Conservation (phyloP, 2,888 invertebrate species). For the Chrysolina oricalcia region DNA sequence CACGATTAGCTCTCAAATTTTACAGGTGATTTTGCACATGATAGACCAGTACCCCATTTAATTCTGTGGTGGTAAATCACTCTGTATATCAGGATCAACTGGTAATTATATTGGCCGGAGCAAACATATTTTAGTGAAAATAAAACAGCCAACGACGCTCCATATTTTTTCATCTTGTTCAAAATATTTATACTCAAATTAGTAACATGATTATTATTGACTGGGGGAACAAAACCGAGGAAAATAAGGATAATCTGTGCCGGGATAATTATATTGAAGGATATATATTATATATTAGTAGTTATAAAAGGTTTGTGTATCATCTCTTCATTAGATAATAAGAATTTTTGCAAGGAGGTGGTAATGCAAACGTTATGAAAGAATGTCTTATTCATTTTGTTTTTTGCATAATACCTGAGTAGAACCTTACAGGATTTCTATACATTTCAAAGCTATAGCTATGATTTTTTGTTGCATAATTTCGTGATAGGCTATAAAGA, state of each 20-base stretch:
- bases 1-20: too few relatives aligned
- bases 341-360: conserved; percentile 32
- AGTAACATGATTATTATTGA: conserved; percentile 33
- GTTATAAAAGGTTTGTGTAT: conserved; percentile 39
- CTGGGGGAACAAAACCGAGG: conserved; percentile 32
- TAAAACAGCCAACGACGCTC: too few relatives aligned
- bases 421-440: background rate
- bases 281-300: conserved; percentile 36
- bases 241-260: conserved; percentile 43
- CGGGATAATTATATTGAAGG: conserved; percentile 45
- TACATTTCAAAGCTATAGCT: background rate
- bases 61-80: too few relatives aligned
- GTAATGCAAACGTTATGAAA: conserved; percentile 18
- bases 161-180: too few relatives aligned
- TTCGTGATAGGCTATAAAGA: background rate
- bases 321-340: conserved; percentile 43
- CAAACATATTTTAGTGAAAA: too few relatives aligned
- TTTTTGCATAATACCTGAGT: background rate
- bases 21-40: too few relatives aligned
- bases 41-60: too few relatives aligned
- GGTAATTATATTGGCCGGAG: too few relatives aligned
- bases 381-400: conserved; percentile 25
- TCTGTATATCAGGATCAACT: too few relatives aligned
- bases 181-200: too few relatives aligned
- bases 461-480: background rate